phyloP scores from a whole-genome alignment of 2,113 vertebrate genomes.

The Willisornis vidua region DNA sequence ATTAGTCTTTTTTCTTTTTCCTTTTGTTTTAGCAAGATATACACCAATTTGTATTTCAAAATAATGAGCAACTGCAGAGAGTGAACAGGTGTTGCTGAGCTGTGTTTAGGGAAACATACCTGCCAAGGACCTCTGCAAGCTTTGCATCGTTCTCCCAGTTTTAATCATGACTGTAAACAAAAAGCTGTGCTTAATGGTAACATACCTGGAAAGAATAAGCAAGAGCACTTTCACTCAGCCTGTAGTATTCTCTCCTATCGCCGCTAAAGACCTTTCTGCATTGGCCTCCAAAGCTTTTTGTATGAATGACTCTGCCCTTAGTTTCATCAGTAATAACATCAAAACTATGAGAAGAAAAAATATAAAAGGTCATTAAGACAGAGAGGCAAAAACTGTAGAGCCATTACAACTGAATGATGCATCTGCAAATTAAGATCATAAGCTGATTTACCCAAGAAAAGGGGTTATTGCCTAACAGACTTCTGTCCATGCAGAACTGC shows the following conservation, averaged over 20 bases:
- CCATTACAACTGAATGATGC: not conserved
- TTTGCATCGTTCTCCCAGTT: not conserved
- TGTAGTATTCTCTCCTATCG: conserved; percentile 75
- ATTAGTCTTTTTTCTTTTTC: not conserved
- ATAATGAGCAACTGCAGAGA: not conserved
- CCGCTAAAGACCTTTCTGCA: conserved; percentile 89
- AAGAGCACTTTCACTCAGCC: conserved; percentile 87
- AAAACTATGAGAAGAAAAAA: conserved; percentile 68
- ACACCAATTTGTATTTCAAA: not conserved
- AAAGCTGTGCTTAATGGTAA: not conserved
- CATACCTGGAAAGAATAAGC: conserved; percentile 89
- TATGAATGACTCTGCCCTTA: conserved; percentile 84
- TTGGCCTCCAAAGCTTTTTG: conserved; percentile 88
- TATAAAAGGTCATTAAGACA: not conserved
- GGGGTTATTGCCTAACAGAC: not conserved
- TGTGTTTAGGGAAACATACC: fast-evolving
- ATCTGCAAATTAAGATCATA: not conserved
- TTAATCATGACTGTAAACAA: not conserved
- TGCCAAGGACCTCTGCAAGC: not conserved
- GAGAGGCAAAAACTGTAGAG: not conserved
- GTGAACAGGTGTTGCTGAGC: not conserved
- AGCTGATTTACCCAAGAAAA: not conserved
- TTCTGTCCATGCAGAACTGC: not conserved
- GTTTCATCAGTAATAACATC: conserved; percentile 78
- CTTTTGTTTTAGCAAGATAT: not conserved